Percentiles rank a stretch among this genome's conserved stretches.
phyloP scores from a whole-genome alignment of 2,888 invertebrate species.

The Frankliniella intonsa region DNA sequence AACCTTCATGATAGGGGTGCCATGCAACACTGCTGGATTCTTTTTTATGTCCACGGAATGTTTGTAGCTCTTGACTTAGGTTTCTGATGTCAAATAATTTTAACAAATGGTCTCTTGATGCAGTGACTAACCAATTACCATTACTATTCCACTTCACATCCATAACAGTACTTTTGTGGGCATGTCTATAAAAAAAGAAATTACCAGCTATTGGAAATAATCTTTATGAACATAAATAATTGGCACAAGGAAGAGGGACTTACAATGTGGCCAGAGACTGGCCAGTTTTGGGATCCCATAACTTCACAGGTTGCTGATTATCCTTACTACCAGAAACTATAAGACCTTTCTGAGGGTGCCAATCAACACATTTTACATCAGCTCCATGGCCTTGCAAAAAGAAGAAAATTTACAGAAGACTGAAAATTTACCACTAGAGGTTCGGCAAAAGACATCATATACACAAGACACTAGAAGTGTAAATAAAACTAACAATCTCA shows the following conservation, averaged over 20 bases:
- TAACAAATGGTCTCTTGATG: slow-evolving; percentile 92
- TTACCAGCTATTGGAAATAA: neutral
- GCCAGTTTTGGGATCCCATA: slow-evolving; percentile 98
- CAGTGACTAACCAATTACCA: slow-evolving; percentile 99
- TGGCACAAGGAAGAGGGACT: slow-evolving; percentile 44
- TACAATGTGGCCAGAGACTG: slow-evolving; percentile 90
- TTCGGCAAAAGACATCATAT: no score
- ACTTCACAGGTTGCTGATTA: slow-evolving; percentile 97
- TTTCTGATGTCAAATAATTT: slow-evolving; percentile 98
- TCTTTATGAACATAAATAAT: slow-evolving; percentile 16
- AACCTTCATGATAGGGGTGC: slow-evolving; percentile 96
- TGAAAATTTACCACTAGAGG: slow-evolving; percentile 31
- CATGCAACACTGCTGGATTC: slow-evolving; percentile 96
- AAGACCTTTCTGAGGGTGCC: slow-evolving; percentile 97
- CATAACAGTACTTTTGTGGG: slow-evolving; percentile 99
- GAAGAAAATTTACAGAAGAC: slow-evolving; percentile 35
- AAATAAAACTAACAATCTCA: neutral
- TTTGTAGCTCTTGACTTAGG: slow-evolving; percentile 90
- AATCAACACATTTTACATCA: slow-evolving; percentile 98
- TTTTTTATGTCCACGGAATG: slow-evolving; percentile 98
- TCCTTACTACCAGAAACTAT: slow-evolving; percentile 99
- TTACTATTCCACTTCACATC: slow-evolving; percentile 99
- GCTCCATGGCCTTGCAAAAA: slow-evolving; percentile 78
- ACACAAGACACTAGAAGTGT: neutral
- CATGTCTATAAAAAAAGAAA: slow-evolving; percentile 61